phyloP scores from a whole-genome alignment of 2,113 vertebrate genomes.

The Phalacrocorax brasilianus region DNA sequence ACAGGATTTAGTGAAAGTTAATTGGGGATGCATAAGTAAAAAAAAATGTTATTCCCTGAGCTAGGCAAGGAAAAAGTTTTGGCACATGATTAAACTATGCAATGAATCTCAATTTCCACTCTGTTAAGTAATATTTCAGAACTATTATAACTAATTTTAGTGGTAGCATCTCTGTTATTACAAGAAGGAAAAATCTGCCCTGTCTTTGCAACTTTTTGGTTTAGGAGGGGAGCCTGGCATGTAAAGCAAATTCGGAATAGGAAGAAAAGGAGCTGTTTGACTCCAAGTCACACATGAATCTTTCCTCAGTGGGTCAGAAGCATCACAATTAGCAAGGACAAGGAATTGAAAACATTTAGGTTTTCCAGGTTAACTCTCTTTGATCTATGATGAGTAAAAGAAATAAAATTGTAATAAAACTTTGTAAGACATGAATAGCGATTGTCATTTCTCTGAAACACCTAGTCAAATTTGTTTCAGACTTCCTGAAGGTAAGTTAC shows the following conservation, averaged over 20 bases:
- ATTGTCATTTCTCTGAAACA: conserved; percentile 4
- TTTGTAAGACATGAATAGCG: not conserved
- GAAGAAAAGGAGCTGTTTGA: not conserved
- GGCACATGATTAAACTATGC: not conserved
- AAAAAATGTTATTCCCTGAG: not conserved
- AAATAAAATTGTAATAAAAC: not conserved
- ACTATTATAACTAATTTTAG: not conserved
- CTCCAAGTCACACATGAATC: not conserved
- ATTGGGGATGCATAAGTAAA: not conserved
- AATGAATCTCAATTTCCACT: not conserved
- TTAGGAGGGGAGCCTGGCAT: not conserved
- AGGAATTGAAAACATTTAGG: not conserved
- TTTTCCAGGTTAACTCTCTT: not conserved
- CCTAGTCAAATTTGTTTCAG: conserved; percentile 10
- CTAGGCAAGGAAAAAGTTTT: not conserved
- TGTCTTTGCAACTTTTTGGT: not conserved
- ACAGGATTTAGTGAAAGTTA: not conserved
- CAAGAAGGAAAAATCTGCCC: not conserved
- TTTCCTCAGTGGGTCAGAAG: not conserved
- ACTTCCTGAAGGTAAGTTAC: not conserved
- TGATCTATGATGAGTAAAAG: not conserved
- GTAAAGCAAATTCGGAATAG: not conserved
- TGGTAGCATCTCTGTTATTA: not conserved
- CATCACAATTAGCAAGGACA: not conserved
- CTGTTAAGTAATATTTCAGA: not conserved